These are phyloP conservation scores for Volucella bombylans DNA, from an alignment of 2,888 invertebrate species.

Conservation along the genomic window DNA sequence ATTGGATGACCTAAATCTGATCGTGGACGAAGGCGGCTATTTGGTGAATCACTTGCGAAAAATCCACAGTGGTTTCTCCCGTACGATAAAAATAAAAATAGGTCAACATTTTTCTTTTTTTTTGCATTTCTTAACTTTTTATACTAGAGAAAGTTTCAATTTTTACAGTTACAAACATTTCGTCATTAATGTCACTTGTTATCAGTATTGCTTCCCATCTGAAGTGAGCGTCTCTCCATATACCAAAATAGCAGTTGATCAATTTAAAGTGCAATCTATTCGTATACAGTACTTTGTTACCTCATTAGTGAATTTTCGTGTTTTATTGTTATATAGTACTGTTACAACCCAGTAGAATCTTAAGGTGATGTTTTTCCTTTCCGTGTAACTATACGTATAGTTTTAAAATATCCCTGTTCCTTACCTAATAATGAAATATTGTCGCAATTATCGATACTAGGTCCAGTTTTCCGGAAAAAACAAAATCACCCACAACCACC, in stretches of 20 bases:
- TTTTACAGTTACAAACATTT: too few species aligned
- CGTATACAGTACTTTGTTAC: neutral
- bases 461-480: too few species aligned
- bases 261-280: neutral
- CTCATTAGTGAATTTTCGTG: neutral
- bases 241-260: constrained; percentile 1
- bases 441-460: too few species aligned
- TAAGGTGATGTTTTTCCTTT: neutral
- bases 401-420: neutral
- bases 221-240: constrained; percentile 2
- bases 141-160: too few species aligned
- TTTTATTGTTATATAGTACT: neutral
- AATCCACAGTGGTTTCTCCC: neutral
- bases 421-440: neutral
- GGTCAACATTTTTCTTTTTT: too few species aligned
- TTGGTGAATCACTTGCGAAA: too few species aligned
- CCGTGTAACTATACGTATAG: neutral
- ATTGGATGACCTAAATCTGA: too few species aligned
- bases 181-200: neutral
- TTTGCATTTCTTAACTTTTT: too few species aligned
- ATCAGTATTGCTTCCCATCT: constrained; percentile 4
- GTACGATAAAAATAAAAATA: neutral
- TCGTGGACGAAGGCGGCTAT: too few species aligned
- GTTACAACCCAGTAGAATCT: neutral
- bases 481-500: too few species aligned